Evolutionary conservation across 2,888 invertebrate genomes (phyloP), one percentile per base, ranked within the genome.

Genomic region (Podotricha telesiphe): DNA sequence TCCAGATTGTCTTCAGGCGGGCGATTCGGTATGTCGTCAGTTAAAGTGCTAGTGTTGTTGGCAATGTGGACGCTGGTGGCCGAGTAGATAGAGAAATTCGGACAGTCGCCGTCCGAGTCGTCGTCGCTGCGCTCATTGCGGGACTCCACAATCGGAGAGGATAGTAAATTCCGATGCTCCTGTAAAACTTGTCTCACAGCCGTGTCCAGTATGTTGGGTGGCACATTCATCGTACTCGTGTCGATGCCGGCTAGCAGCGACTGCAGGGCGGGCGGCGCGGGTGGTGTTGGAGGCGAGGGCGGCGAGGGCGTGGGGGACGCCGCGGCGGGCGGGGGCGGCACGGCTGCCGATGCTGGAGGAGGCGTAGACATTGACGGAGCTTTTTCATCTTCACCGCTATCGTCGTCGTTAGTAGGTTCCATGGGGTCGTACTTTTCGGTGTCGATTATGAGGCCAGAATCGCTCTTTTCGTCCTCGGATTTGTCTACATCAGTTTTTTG

Each of bases 61-160:
- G 96, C 96, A 63, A 96, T 94, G 75, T 96, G 95, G 80, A 96
- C 95, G 71, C 96, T 96, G 77, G 96, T 95, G 10, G 96, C 95
- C 0, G 97, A 97, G 86, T 97, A 97, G 75, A 97, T 96, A 13
- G 96, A 96, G 84, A 97, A 97, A 85, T 97, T 97, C 5, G 97
- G 97, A 85, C 97, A 97, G 77, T 96, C 96, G 0, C 96, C 95
- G 66, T 94, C 95, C 19, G 94, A 94, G 62, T 88, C 89, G 15
- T 87, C 88, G 71, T 90, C 89, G 70, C 93, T 93, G 56, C 86
- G 83, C 62, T 81, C 84, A 69, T 84, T 82, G 53, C 65, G 72
- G 3, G 72, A 45, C 47, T 75, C 70, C 10, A 67, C 47, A 69
- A 70, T 66, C 4, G 82, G 73, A 42, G 82, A 77, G 47, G 76